phyloP scores from a whole-genome alignment of 2,113 vertebrate genomes.

The Rhinolophus sinicus region DNA sequence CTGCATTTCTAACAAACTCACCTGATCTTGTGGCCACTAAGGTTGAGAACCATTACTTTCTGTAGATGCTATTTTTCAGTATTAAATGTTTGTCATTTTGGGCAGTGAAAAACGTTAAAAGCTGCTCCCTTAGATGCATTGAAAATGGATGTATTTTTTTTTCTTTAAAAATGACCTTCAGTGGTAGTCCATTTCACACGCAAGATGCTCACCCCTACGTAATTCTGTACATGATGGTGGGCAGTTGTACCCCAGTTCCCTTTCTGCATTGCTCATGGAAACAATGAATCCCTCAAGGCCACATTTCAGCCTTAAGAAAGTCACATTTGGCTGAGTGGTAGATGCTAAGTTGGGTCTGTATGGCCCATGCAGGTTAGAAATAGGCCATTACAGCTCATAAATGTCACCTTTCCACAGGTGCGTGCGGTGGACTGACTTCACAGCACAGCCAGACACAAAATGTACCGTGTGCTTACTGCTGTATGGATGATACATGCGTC shows the following conservation, averaged over 20 bases:
- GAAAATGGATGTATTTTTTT: neutral
- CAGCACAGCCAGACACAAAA: neutral
- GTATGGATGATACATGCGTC: neutral
- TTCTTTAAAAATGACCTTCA: conserved; percentile 10
- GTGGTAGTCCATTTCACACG: conserved; percentile 21
- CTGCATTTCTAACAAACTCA: neutral
- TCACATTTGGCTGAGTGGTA: neutral
- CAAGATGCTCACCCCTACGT: neutral
- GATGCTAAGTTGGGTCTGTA: neutral
- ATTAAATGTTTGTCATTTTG: neutral
- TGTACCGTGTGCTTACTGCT: neutral
- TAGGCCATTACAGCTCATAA: conserved; percentile 27
- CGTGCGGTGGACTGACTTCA: neutral
- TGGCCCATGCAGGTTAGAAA: neutral
- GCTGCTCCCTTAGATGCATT: neutral
- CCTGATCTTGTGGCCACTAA: neutral
- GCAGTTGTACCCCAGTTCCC: neutral
- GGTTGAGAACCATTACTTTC: neutral
- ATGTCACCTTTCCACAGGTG: conserved; percentile 16
- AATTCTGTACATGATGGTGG: neutral
- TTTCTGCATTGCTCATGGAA: neutral
- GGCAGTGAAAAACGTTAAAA: neutral
- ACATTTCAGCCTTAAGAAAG: neutral
- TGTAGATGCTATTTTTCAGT: neutral
- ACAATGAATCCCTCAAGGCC: neutral